Evolutionary conservation across 2,888 invertebrate genomes (phyloP), one percentile per base, ranked within the genome.

Genomic region (Pandemis cinnamomeana): DNA sequence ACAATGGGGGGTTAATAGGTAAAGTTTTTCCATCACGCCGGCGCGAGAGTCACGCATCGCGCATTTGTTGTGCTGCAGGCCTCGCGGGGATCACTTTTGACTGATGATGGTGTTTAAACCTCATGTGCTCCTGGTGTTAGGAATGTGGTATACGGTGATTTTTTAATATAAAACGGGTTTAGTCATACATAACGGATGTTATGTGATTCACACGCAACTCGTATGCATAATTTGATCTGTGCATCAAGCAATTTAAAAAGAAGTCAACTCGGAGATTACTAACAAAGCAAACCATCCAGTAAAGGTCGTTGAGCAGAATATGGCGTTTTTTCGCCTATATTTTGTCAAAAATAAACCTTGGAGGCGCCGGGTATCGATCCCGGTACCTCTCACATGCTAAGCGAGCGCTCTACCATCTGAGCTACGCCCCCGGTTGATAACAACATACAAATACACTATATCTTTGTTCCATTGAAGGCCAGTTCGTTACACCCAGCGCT

Each of bases 381-480:
- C 94, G 92, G 93, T 93, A 94, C 93, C 93, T 94, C 93, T 68
- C 51, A 53, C 94, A 93, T 93, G 93, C 93, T 94, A 93, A 94
- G 94, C 93, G 93, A 93, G 93, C 93, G 93, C 93, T 93, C 93
- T 93, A 93, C 93, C 94, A 93, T 94, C 93, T 94, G 94, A 93
- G 93, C 93, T 93, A 93, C 94, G 92, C 92, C 94, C 92, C 91
- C 93, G 76, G 80, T 72, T 42, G n/a, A 62, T 8, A 48, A 27
- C 20, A 60, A 27, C 20, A 51, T 20, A 20, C 55, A 13, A 46
- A 48, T 1, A 69, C 46, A 20, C 3, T 20, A 55, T 55, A 55
- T 55, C 55, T 55, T 55, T 20, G 2, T n/a, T 55, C 4, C 4
- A 20, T 15, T 55, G 20, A 55, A 55, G 55, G 55, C 13, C 13